Percentiles rank a stretch among this genome's conserved stretches.
Conservation (phyloP, 2,888 invertebrate genomes). For the Bhutanitis thaidina region DNA sequence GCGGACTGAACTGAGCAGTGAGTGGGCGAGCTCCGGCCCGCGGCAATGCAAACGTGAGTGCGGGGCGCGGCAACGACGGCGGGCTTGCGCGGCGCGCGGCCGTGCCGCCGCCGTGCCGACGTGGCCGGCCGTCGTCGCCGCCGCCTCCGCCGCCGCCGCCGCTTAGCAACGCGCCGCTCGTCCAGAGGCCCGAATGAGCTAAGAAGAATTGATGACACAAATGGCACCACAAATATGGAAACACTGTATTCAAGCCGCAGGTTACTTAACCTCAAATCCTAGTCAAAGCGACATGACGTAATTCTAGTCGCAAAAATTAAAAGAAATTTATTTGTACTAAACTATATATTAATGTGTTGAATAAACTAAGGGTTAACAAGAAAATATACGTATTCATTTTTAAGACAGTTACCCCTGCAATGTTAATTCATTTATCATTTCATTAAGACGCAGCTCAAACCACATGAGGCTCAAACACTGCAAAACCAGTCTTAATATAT, state of each 20-base stretch:
- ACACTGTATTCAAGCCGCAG: background rate
- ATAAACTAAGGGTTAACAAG: no score
- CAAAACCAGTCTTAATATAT: no score
- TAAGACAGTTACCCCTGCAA: no score
- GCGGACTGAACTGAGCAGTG: conserved; percentile 62
- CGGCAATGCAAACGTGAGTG: conserved; percentile 29
- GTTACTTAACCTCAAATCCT: no score
- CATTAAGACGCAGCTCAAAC: no score
- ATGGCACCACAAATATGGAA: conserved; percentile 1
- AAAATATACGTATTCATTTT: no score
- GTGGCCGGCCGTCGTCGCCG: conserved; percentile 62
- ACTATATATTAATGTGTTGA: no score
- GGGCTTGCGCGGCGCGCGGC: conserved; percentile 31
- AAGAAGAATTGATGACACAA: conserved; percentile 20
- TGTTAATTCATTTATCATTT: no score
- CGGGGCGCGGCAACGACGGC: conserved; percentile 28
- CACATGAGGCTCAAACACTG: no score
- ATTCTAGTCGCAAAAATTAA: no score
- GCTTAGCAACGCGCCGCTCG: conserved; percentile 40
- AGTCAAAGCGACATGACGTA: no score
- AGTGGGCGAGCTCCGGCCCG: conserved; percentile 25
- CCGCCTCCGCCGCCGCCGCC: conserved; percentile 45
- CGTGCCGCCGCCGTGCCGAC: conserved; percentile 37
- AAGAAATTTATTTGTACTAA: no score
- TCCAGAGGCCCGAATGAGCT: conserved; percentile 24